phyloP scores from a whole-genome alignment of 1,140 invertebrate genomes.

The Drosophila mojavensis region DNA sequence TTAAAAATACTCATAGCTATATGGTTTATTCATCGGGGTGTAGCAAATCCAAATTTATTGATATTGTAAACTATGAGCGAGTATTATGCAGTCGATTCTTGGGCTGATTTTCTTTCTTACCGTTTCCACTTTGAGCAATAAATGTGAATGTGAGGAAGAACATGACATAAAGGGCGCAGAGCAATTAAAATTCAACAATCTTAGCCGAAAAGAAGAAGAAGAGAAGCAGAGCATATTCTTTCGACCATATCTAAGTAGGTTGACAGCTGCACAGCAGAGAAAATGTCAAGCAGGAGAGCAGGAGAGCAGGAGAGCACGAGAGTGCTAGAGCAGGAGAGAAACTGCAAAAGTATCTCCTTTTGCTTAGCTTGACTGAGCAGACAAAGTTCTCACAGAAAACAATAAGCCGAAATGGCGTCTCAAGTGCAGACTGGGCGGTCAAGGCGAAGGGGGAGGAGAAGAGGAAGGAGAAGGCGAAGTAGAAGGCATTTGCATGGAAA shows the following conservation, averaged over 20 bases:
- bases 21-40: too few relatives aligned
- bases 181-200: slow-evolving; percentile 52
- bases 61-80: too few relatives aligned
- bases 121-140: slow-evolving; percentile 15
- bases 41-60: too few relatives aligned
- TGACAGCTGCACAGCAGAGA: slow-evolving; percentile 13
- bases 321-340: background rate
- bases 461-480: too few relatives aligned
- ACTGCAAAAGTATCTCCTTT: slow-evolving; percentile 18
- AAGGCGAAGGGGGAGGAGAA: too few relatives aligned
- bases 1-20: too few relatives aligned
- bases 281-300: too few relatives aligned
- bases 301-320: too few relatives aligned
- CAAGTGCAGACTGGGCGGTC: background rate
- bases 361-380: slow-evolving; percentile 14
- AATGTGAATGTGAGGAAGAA: slow-evolving; percentile 24
- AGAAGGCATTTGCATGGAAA: background rate
- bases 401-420: slow-evolving; percentile 2
- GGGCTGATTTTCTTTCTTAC: background rate
- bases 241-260: slow-evolving; percentile 10
- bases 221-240: slow-evolving; percentile 12
- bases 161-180: slow-evolving; percentile 2
- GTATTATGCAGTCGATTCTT: too few relatives aligned
- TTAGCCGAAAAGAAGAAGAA: slow-evolving; percentile 11
- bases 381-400: background rate